phyloP scores from a whole-genome alignment of 37 sponge, comb jelly and placozoan species.

The Mnemiopsis leidyi region DNA sequence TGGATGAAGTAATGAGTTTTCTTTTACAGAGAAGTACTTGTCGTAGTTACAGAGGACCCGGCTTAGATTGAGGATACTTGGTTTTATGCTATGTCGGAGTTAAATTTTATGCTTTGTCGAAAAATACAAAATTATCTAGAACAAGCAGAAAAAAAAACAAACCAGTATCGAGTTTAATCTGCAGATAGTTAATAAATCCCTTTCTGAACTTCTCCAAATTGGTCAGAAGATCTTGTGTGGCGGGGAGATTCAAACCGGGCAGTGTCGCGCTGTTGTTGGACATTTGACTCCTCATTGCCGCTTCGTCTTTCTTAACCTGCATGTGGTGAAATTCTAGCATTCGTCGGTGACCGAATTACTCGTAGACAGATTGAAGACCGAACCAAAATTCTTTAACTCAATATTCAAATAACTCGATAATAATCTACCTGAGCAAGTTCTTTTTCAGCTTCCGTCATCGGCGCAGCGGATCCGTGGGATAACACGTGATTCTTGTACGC shows the following conservation, averaged over 20 bases:
- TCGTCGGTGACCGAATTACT: too few relatives aligned
- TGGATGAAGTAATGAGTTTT: too few relatives aligned
- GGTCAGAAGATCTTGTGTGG: background rate
- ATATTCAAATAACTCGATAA: too few relatives aligned
- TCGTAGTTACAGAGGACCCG: too few relatives aligned
- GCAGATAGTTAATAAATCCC: constrained; percentile 48
- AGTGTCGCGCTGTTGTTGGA: constrained; percentile 15
- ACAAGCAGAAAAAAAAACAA: background rate
- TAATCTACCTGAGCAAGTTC: constrained; percentile 67
- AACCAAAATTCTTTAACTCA: too few relatives aligned
- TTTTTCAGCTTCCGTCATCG: constrained; percentile 82
- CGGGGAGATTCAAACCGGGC: constrained; percentile 42
- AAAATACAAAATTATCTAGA: too few relatives aligned
- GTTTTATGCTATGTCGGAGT: too few relatives aligned
- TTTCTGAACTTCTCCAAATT: constrained; percentile 52
- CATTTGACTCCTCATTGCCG: constrained; percentile 31
- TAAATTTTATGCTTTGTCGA: too few relatives aligned
- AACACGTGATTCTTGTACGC: constrained; percentile 79
- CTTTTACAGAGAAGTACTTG: too few relatives aligned
- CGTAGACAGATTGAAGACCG: too few relatives aligned
- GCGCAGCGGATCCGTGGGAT: constrained; percentile 76
- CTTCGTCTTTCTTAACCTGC: constrained; percentile 42
- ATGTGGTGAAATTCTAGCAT: too few relatives aligned
- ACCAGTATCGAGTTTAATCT: constrained; percentile 60
- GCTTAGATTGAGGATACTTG: too few relatives aligned